Percentiles rank a stretch among this genome's conserved stretches.
Evolutionary conservation across 2,888 invertebrate genomes (phyloP).

Genomic region (Neoaliturus tenellus): DNA sequence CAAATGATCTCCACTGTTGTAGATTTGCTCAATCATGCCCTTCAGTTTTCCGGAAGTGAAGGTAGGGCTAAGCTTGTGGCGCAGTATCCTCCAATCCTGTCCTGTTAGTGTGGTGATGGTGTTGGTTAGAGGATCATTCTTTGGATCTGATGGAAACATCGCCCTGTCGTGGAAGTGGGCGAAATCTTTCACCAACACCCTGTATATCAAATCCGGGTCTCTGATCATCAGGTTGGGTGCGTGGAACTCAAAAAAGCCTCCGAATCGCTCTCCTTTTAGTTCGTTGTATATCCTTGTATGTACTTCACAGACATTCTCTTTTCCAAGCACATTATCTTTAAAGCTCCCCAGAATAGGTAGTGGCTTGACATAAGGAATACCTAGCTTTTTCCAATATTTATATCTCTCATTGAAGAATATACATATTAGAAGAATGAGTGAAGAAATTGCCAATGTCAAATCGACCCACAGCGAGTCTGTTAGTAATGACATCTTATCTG

Average conservation of each 20-base stretch:
- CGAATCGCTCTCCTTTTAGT: conserved; percentile 67
- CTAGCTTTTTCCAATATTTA: conserved; percentile 71
- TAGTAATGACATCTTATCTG: conserved; percentile 5
- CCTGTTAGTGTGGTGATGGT: conserved; percentile 72
- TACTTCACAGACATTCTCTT: conserved; percentile 62
- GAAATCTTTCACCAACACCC: conserved; percentile 73
- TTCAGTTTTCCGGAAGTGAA: conserved; percentile 76
- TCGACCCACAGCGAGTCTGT: conserved; percentile 8
- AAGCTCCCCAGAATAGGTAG: conserved; percentile 71
- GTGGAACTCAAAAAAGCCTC: conserved; percentile 74
- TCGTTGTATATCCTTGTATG: conserved; percentile 50
- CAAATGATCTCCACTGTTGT: conserved; percentile 69
- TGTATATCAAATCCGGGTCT: conserved; percentile 73
- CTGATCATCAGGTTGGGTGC: conserved; percentile 72
- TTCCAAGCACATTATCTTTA: conserved; percentile 68
- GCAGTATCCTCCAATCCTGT: conserved; percentile 74
- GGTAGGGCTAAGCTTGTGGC: conserved; percentile 74
- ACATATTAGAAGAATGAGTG: conserved; percentile 63
- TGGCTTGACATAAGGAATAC: conserved; percentile 70
- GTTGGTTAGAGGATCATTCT: conserved; percentile 69
- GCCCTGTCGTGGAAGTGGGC: conserved; percentile 72
- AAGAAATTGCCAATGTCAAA: neutral
- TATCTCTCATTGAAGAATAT: conserved; percentile 69
- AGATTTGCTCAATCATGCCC: conserved; percentile 73
- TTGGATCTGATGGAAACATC: conserved; percentile 66